phyloP scores from a whole-genome alignment of 2,888 invertebrate genomes.

The Galeopsomyia nigrocyanea region DNA sequence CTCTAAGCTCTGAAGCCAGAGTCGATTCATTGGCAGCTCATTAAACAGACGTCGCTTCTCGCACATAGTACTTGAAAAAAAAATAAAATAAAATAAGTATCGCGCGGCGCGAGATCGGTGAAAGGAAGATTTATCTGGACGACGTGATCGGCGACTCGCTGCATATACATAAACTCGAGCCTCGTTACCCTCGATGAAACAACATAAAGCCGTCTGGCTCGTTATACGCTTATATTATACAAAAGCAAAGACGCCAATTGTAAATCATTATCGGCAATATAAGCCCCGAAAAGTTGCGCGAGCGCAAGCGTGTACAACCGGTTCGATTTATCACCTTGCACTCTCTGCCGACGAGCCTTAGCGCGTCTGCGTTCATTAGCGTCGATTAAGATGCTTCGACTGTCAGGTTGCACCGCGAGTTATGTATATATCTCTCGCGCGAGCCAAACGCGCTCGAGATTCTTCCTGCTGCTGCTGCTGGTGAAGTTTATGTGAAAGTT shows the following conservation, averaged over 20 bases:
- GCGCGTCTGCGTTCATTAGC: constrained; percentile 60
- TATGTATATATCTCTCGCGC: too few species aligned
- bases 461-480: too few species aligned
- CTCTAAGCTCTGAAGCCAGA: constrained; percentile 22
- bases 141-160: constrained; percentile 49
- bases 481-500: neutral
- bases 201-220: constrained; percentile 11
- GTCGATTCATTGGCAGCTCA: constrained; percentile 52
- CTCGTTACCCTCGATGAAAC: constrained; percentile 36
- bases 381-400: constrained; percentile 60
- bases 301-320: too few species aligned
- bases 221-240: neutral
- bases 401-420: constrained; percentile 9
- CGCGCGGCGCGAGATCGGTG: constrained; percentile 46
- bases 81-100: too few species aligned
- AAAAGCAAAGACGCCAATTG: too few species aligned
- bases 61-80: constrained; percentile 38
- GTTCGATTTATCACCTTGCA: too few species aligned
- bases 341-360: too few species aligned
- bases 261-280: too few species aligned
- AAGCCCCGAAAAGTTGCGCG: too few species aligned
- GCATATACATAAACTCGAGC: neutral
- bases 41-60: constrained; percentile 46
- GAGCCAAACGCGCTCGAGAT: too few species aligned
- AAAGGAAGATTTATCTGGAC: constrained; percentile 56